Base-by-base conservation (phyloP, 2,113 vertebrate species). In the Coptodon rendalli region DNA sequence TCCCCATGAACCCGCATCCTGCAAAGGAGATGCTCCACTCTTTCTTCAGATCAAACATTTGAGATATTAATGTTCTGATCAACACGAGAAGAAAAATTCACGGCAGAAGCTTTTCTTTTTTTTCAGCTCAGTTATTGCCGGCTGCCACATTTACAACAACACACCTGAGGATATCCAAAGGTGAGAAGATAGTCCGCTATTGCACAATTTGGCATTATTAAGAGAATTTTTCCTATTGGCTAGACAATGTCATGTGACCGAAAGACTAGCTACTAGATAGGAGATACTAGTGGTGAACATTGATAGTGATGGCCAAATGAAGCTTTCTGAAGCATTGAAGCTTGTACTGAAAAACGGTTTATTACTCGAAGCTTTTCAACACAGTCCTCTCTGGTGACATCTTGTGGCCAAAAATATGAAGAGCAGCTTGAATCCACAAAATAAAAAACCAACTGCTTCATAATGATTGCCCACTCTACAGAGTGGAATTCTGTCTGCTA, bases 1-100 rank as follows among this genome's bases (percentile, higher is more conserved):
- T 94, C 11, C 96, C 97, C 93, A 98, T 91, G 92, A 98, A 98
- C 11, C 98, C 97, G 91, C 97, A 98, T 84, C 97, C 98, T 4
- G 95, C 93, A 82, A 97, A 98, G 3, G 97, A 98, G 80, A 99
- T 91, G 94, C 93, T 97, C 97, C 97, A 98, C 53, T 96, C 96
- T 36, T 90, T 89, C 84, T 95, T 84, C 8, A 90, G 53, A 73
- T 96, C 94, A 54, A 93, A 87, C 97, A 98, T 86, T 8, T 34
- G 71, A 36, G 11, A 36, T 22, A 8, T 50, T 22, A 40, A 68
- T 24, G 36, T 13, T 40, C 36, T 14, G 12, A 40, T 40, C 19
- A 40, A 22, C 36, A 68, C 12, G 1, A 40, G 63, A 68, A 68
- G 19, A 17, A 34, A 34, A 22, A 22, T 1, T 2, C 9, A 71